These are phyloP conservation scores for Axis porcinus DNA, from an alignment of 2,113 vertebrate genomes.

Conservation along the genomic window DNA sequence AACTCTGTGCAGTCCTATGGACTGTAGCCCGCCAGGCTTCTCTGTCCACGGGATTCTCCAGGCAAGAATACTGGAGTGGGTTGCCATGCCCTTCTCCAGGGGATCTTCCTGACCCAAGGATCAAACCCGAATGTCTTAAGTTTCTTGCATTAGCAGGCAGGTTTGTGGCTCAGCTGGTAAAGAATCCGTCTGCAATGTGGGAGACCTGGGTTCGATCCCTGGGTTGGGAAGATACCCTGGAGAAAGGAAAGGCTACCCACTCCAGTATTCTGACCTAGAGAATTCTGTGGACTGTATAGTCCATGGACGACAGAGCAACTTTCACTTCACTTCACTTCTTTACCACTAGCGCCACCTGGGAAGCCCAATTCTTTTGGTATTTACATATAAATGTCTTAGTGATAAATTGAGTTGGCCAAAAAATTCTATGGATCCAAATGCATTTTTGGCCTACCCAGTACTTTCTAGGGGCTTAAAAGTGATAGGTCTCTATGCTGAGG, in stretches of 20 bases:
- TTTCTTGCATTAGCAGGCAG: background rate
- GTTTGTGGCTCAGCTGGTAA: background rate
- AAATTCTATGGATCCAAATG: background rate
- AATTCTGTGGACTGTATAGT: background rate
- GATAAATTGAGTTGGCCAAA: background rate
- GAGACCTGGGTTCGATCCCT: background rate
- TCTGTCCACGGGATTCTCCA: background rate
- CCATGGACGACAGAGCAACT: background rate
- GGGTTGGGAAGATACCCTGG: background rate
- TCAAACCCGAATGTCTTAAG: background rate
- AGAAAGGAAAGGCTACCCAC: background rate
- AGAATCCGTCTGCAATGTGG: background rate
- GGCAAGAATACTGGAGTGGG: background rate
- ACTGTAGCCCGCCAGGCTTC: background rate
- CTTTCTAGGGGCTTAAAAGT: background rate
- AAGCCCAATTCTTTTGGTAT: background rate
- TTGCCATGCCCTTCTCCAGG: background rate
- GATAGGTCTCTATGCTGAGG: background rate
- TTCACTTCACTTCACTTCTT: background rate
- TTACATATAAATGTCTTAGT: conserved; percentile 7
- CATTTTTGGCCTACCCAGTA: background rate
- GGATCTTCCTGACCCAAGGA: background rate
- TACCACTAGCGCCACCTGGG: background rate
- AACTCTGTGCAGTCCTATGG: background rate
- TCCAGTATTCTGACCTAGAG: background rate